Evolutionary conservation across 2,113 vertebrate species (phyloP).

Genomic region (Corydoras sp.): DNA sequence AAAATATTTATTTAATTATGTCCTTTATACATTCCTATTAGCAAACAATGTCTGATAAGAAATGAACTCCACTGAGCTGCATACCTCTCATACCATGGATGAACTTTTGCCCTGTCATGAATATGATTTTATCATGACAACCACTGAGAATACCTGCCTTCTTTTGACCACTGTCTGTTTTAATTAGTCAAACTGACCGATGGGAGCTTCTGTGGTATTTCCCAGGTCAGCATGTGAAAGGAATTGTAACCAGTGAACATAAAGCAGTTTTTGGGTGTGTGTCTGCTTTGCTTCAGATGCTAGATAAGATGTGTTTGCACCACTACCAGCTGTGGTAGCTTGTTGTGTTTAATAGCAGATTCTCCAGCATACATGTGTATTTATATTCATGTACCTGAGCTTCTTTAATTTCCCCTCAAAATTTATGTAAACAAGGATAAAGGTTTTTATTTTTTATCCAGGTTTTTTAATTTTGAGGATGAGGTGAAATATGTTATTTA

Average conservation of each 20-base stretch:
- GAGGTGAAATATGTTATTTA: no score
- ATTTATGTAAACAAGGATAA: no score
- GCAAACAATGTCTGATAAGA: not conserved
- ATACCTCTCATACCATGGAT: no score
- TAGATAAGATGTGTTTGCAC: constrained; percentile 12
- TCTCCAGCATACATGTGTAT: not conserved
- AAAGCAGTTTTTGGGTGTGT: constrained; percentile 1
- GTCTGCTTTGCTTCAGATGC: not conserved
- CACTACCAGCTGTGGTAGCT: not conserved
- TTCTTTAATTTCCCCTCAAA: no score
- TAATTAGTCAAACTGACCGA: not conserved
- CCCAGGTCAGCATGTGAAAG: constrained; percentile 14
- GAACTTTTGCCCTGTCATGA: no score
- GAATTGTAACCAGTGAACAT: constrained; percentile 3
- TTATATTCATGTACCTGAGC: not conserved
- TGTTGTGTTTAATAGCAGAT: not conserved
- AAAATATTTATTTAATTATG: no score
- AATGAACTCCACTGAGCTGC: no score
- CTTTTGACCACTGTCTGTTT: not conserved
- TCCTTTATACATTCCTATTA: not conserved
- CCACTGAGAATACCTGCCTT: not conserved
- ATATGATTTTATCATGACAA: not conserved
- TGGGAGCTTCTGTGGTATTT: not conserved
- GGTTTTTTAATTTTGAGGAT: no score
- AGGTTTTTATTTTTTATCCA: no score